Evolutionary conservation across 2,888 invertebrate genomes (phyloP).

Genomic region (Apodemia hepburni): DNA sequence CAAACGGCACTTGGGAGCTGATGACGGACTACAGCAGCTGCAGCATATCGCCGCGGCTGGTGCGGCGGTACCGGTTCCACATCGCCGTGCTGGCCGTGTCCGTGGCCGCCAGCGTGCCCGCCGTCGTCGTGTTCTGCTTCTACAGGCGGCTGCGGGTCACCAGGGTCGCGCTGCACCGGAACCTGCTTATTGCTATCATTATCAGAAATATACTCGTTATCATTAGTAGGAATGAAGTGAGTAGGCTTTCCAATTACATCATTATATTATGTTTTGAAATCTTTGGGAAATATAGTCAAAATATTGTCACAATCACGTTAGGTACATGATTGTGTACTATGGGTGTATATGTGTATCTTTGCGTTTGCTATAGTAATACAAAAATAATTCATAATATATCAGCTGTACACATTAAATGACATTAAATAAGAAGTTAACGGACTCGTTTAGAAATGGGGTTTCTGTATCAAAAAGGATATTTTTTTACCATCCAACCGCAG

Average conservation of each 20-base stretch:
- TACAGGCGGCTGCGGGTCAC: slow-evolving; percentile 76
- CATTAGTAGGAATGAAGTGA: slow-evolving; percentile 75
- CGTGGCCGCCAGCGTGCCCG: slow-evolving; percentile 74
- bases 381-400: no score
- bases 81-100: slow-evolving; percentile 75
- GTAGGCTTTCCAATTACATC: slow-evolving; percentile 24
- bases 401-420: no score
- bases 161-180: slow-evolving; percentile 80
- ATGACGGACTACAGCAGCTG: slow-evolving; percentile 81
- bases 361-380: no score
- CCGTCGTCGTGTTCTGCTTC: slow-evolving; percentile 76
- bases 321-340: no score
- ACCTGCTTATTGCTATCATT: slow-evolving; percentile 79
- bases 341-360: no score
- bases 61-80: slow-evolving; percentile 74
- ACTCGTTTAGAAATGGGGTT: no score
- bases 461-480: no score
- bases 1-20: slow-evolving; percentile 78
- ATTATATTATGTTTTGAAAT: no score
- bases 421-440: no score
- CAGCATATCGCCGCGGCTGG: slow-evolving; percentile 73
- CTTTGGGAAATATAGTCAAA: no score
- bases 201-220: slow-evolving; percentile 79
- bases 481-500: no score
- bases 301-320: no score